A percentile compares a stretch with the other conserved stretches of the same genome.
phyloP scores from a whole-genome alignment of 2,797 vertebrate genomes.

The Chelon auratus region DNA sequence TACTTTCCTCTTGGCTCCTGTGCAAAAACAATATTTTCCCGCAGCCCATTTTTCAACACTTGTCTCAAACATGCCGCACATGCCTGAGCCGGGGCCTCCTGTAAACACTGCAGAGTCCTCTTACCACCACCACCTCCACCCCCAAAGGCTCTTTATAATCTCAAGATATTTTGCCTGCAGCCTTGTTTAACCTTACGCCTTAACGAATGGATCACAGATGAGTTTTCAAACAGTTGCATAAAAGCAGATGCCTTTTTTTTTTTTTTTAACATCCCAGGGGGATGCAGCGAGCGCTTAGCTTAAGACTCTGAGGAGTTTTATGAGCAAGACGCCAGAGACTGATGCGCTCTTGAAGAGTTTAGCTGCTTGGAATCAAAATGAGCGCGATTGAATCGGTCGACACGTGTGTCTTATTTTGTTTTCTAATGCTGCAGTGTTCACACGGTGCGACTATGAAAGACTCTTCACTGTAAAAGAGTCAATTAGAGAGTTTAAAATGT shows the following conservation, averaged over 20 bases:
- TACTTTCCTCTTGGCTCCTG: conserved; percentile 62
- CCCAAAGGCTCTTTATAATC: conserved; percentile 24
- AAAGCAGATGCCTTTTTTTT: background rate
- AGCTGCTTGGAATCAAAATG: conserved; percentile 2
- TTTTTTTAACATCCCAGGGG: conserved; percentile 31
- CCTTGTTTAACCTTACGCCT: conserved; percentile 29
- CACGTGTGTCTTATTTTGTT: background rate
- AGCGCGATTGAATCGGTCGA: background rate
- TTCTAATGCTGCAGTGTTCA: background rate
- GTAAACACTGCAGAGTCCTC: conserved; percentile 54
- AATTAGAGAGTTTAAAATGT: background rate
- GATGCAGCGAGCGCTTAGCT: conserved; percentile 16
- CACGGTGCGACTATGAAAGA: background rate
- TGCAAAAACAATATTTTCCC: conserved; percentile 66
- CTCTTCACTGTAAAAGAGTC: background rate
- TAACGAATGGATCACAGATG: conserved; percentile 40
- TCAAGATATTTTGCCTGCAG: background rate
- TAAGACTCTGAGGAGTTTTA: conserved; percentile 11
- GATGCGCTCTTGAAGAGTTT: conserved; percentile 20
- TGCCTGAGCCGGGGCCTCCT: conserved; percentile 20
- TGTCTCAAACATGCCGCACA: conserved; percentile 8
- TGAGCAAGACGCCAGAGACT: background rate
- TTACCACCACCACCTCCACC: conserved; percentile 21
- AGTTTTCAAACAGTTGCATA: conserved; percentile 27
- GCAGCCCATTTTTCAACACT: conserved; percentile 57